Conservation (phyloP, 2,113 vertebrate species). For the Ivindomyrus marchei region DNA sequence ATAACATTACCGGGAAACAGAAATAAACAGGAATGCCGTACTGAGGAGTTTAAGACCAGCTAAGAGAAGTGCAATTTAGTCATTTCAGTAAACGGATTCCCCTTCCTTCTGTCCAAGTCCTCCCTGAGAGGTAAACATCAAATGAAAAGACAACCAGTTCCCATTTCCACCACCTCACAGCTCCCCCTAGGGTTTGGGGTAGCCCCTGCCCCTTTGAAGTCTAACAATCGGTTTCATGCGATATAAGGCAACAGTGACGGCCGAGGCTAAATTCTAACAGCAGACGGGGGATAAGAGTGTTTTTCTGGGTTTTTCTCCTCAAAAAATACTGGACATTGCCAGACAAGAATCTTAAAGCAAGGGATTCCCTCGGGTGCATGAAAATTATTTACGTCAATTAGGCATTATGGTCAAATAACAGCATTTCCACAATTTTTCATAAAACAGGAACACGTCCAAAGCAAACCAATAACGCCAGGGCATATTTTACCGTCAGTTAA, state of each 20-base stretch:
- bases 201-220: neutral
- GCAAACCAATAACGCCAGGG: neutral
- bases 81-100: neutral
- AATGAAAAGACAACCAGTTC: neutral
- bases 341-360: neutral
- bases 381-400: neutral
- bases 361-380: neutral
- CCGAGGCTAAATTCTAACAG: neutral
- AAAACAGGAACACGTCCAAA: neutral
- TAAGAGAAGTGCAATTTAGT: slow-evolving; percentile 5
- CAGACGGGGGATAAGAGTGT: neutral
- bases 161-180: neutral
- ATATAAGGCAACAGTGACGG: neutral
- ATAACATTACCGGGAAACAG: neutral
- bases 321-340: neutral
- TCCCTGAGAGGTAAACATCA: slow-evolving; percentile 13
- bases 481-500: neutral
- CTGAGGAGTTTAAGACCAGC: neutral
- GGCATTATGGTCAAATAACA: neutral
- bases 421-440: neutral
- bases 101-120: neutral
- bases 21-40: neutral
- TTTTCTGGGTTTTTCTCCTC: neutral
- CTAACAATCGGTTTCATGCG: neutral
- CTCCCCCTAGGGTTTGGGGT: neutral